Evolutionary conservation across 2,113 vertebrate genomes (phyloP), one percentile per base, ranked within the genome.

Genomic region (Nanorana parkeri): DNA sequence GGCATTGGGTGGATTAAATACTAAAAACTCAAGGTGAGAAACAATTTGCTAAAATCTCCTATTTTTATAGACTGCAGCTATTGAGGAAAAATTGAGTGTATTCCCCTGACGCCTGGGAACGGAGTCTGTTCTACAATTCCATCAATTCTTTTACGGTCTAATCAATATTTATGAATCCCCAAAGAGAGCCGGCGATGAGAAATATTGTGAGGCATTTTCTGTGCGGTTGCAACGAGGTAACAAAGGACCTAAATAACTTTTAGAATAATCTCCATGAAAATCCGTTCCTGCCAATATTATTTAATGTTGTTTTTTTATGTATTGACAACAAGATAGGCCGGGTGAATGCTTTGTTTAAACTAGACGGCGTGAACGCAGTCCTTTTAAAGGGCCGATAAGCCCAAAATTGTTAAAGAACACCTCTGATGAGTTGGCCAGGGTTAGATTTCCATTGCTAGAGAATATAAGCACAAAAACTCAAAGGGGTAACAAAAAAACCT

Each of bases 111-210:
- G 89, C 92, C 91, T 85, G 28, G 88, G 85, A 90, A 89, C 89
- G 91, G 91, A 92, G 93, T 93, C 93, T 94, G 92, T 94, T 94
- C 93, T 93, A 93, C 93, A 92, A 94, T 94, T 94, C 93, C 94
- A 96, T 96, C 94, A 94, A 96, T 96, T 96, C 96, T 92, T 96
- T 97, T 96, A 95, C 93, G 93, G 93, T 95, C 93, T 94, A 91
- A 97, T 99, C 97, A 98, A 99, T 99, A 98, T 98, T 98, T 99
- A 98, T 97, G 95, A 98, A 96, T 94, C 97, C 95, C 96, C 80
- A 88, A 95, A 97, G 97, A 97, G 93, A 94, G 95, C 94, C 92
- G 89, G 93, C 94, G 92, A 94, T 96, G 94, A 96, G 92, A 95
- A 92, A 96, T 94, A 94, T 92, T 93, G 89, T 75, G 52, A 90